Evolutionary conservation across 2,888 invertebrate genomes (phyloP), one percentile per base, ranked within the genome.

Genomic region (Microctonus brassicae): DNA sequence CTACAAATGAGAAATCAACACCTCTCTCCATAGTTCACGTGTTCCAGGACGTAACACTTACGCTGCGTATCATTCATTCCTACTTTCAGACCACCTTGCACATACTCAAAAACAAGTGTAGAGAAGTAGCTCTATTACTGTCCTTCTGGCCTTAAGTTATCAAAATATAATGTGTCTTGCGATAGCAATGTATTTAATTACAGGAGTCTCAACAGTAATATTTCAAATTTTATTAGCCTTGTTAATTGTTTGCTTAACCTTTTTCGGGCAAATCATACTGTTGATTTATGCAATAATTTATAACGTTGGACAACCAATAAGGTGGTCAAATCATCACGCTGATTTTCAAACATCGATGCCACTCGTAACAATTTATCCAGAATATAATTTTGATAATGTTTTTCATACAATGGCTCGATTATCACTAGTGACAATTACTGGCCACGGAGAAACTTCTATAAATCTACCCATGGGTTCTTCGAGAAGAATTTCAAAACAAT

Each of bases 281-380:
- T 77, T 78, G 58, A 68, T 76, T 58, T 78, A 77, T 69, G 76
- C 76, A 24, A 69, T 76, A 67, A 76, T 78, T 70, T 78, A 79
- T 69, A 73, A 74, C 36, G 70, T 78, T 10, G 72, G 73, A 24
- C 75, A 68, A 60, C 75, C 79, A 53, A 67, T 55, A 26, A 65
- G 57, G 10, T 64, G 58, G 22, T 52, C 60, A 29, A 13, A 22
- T 22, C 34, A 33, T n/a, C 13, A 10, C 1, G 34, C 58, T n/a
- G 73, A 73, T 39, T 26, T 65, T 11, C 62, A 26, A 9, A 47
- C 65, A 55, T 22, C 57, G 20, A 67, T 58, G 1, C 76, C 79
- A 0, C 79, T 80, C 39, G 77, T 77, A 22, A 81, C 82, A 0
- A 81, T 81, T 81, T 81, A 83, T 58, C 81, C 82, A 6, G 83